These are phyloP conservation scores for Conus betulinus DNA, from an alignment of 1,140 invertebrate genomes.

Conservation along the genomic window DNA sequence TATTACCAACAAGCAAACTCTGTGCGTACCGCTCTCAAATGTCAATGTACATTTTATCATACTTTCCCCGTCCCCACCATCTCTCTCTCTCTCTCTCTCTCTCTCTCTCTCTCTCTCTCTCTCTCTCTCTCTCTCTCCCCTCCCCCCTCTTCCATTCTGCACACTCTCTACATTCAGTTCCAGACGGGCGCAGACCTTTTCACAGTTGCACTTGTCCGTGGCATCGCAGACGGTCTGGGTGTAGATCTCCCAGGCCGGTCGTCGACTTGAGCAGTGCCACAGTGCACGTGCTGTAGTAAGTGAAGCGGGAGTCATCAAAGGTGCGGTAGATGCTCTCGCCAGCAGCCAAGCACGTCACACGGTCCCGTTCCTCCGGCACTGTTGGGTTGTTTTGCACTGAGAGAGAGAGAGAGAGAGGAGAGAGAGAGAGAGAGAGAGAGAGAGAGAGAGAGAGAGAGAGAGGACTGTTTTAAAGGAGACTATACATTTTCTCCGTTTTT, in stretches of 20 bases:
- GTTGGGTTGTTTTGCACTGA: neutral
- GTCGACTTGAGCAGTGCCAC: conserved; percentile 3
- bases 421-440: neutral
- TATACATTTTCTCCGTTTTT: neutral
- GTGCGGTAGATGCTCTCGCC: conserved; percentile 26
- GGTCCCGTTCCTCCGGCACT: neutral
- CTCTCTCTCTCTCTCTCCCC: too few relatives aligned
- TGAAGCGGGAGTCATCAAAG: conserved; percentile 9
- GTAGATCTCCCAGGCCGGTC: neutral
- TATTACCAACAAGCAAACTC: too few relatives aligned
- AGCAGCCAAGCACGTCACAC: conserved; percentile 20
- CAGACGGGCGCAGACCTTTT: neutral
- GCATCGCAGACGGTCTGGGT: neutral
- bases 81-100: too few relatives aligned
- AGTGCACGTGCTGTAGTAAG: conserved; percentile 24
- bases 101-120: too few relatives aligned
- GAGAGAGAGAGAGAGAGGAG: neutral
- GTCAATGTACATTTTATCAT: too few relatives aligned
- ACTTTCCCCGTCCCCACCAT: too few relatives aligned
- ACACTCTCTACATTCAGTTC: too few relatives aligned
- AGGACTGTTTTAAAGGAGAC: neutral
- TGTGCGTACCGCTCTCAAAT: too few relatives aligned
- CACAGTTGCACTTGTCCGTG: neutral
- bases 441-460: neutral
- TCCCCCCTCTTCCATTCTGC: too few relatives aligned